Conservation (phyloP, 2,113 vertebrate genomes). For the Corythoichthys intestinalis region DNA sequence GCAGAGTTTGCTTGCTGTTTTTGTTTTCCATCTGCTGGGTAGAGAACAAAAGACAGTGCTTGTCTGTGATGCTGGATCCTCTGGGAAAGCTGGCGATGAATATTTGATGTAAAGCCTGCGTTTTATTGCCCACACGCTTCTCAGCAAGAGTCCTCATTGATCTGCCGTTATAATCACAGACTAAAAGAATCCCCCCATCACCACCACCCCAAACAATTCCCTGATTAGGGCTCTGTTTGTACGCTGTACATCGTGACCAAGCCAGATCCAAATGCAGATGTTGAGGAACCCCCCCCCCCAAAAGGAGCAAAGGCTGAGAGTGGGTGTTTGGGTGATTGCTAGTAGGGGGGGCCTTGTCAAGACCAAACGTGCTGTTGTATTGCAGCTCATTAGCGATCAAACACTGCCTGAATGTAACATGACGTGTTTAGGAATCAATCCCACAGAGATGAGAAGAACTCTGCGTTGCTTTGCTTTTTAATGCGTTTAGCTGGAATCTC, state of each 20-base stretch:
- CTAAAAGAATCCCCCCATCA: slow-evolving; percentile 49
- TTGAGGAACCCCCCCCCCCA: slow-evolving; percentile 33
- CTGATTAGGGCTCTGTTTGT: slow-evolving; percentile 69
- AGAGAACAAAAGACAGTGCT: slow-evolving; percentile 45
- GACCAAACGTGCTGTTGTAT: slow-evolving; percentile 60
- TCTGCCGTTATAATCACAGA: slow-evolving; percentile 73
- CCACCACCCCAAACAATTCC: slow-evolving; percentile 57
- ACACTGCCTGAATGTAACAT: slow-evolving; percentile 66
- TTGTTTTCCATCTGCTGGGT: slow-evolving; percentile 48
- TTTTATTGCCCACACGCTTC: slow-evolving; percentile 65
- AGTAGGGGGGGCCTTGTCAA: slow-evolving; percentile 43
- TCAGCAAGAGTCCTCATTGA: slow-evolving; percentile 67
- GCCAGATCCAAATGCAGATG: slow-evolving; percentile 29
- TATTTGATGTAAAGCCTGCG: slow-evolving; percentile 73
- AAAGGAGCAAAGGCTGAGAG: slow-evolving; percentile 23
- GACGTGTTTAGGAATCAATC: slow-evolving; percentile 65
- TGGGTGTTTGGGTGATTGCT: slow-evolving; percentile 1
- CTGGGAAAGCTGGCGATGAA: slow-evolving; percentile 63
- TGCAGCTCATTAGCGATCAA: slow-evolving; percentile 75
- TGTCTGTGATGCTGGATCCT: slow-evolving; percentile 56
- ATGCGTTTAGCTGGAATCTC: background rate
- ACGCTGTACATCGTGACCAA: slow-evolving; percentile 38
- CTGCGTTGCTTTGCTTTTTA: background rate
- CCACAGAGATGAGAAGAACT: slow-evolving; percentile 54
- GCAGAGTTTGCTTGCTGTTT: slow-evolving; percentile 32